Evolutionary conservation across 2,888 invertebrate genomes (phyloP).

Genomic region (Perizoma affinitatum): DNA sequence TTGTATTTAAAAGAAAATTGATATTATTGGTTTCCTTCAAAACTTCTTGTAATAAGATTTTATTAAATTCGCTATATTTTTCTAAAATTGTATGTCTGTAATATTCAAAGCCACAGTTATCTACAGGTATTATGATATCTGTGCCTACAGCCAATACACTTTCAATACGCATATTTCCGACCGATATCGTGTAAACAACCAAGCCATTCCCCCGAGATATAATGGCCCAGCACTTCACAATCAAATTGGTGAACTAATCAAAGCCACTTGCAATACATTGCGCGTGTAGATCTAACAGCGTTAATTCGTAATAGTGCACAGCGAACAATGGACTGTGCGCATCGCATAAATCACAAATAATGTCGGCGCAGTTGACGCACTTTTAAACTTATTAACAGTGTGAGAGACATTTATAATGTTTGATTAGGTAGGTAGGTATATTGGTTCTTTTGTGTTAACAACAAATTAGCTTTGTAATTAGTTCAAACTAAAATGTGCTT

Average conservation of each 20-base stretch:
- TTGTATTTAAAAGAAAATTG: too few relatives aligned
- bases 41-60: too few relatives aligned
- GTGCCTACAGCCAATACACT: constrained; percentile 14
- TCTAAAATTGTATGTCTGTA: too few relatives aligned
- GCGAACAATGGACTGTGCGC: constrained; percentile 63
- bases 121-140: not conserved
- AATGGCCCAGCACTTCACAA: constrained; percentile 54
- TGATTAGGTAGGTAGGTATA: constrained; percentile 23
- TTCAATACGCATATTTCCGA: constrained; percentile 36
- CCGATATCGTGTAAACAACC: constrained; percentile 41
- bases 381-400: constrained; percentile 65
- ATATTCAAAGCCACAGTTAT: not conserved
- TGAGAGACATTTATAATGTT: constrained; percentile 47
- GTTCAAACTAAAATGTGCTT: not conserved
- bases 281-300: constrained; percentile 45
- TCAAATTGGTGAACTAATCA: constrained; percentile 53
- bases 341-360: constrained; percentile 65
- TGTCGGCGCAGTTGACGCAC: constrained; percentile 60
- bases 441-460: constrained; percentile 28
- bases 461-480: constrained; percentile 24
- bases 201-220: constrained; percentile 42
- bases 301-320: constrained; percentile 51
- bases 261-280: constrained; percentile 59
- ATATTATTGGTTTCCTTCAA: too few relatives aligned
- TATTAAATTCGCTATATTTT: too few relatives aligned